phyloP scores from a whole-genome alignment of 2,113 vertebrate species.

The Periophthalmus modestus region DNA sequence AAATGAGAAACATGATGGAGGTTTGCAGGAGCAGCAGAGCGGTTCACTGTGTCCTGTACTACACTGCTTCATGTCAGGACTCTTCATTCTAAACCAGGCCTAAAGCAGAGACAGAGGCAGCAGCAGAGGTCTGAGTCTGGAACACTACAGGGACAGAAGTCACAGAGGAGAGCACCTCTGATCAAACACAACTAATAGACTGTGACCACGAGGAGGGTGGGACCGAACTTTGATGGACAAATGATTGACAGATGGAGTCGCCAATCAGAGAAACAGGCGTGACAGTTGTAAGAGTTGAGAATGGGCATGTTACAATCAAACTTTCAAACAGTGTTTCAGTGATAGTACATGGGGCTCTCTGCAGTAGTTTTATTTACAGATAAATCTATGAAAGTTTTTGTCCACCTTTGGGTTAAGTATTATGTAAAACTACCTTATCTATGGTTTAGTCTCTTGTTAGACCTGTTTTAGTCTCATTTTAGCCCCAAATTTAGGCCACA shows the following conservation, averaged over 20 bases:
- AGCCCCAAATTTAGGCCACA: too few species aligned
- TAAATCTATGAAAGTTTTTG: too few species aligned
- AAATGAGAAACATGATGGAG: not conserved
- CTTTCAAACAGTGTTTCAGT: too few species aligned
- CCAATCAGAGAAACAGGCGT: not conserved
- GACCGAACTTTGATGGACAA: not conserved
- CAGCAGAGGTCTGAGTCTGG: conserved; percentile 9
- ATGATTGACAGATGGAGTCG: not conserved
- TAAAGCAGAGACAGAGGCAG: conserved; percentile 10
- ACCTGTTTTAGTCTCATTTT: too few species aligned
- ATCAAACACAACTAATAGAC: conserved; percentile 58
- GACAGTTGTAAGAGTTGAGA: too few species aligned
- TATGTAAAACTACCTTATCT: too few species aligned
- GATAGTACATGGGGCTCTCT: too few species aligned
- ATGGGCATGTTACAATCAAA: too few species aligned
- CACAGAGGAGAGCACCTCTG: conserved; percentile 33
- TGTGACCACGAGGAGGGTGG: conserved; percentile 28
- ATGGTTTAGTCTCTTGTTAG: too few species aligned
- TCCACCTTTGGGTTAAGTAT: too few species aligned
- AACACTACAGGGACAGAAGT: conserved; percentile 24
- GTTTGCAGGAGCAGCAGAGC: too few species aligned
- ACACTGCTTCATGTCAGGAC: not conserved
- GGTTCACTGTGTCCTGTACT: conserved; percentile 20
- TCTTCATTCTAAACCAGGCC: not conserved
- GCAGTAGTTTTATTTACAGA: too few species aligned